Evolutionary conservation across 1,140 invertebrate genomes (phyloP).

Genomic region (Mercenaria mercenaria): DNA sequence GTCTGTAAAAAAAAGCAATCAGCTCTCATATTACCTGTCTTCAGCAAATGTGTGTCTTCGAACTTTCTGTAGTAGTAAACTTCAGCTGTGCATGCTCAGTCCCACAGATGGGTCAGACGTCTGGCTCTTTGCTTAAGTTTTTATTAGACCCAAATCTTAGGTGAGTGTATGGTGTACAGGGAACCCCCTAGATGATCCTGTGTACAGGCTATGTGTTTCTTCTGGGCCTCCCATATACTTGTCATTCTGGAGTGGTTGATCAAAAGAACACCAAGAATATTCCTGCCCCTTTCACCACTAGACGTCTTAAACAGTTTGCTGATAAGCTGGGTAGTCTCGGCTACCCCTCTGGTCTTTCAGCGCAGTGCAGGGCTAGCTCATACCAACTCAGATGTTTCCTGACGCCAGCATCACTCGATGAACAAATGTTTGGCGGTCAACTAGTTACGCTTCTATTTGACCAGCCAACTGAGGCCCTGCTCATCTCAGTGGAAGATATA

Average conservation of each 20-base stretch:
- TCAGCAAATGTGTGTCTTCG: no score
- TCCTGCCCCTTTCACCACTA: not conserved
- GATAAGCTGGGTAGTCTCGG: conserved; percentile 49
- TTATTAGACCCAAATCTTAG: no score
- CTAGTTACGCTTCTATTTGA: not conserved
- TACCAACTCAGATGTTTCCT: conserved; percentile 3
- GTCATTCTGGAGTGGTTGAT: conserved; percentile 53
- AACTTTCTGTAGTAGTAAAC: no score
- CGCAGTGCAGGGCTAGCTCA: conserved; percentile 72
- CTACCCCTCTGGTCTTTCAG: conserved; percentile 66
- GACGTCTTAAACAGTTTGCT: conserved; percentile 32
- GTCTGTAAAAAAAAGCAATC: not conserved
- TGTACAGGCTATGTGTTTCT: conserved; percentile 51
- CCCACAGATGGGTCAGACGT: no score
- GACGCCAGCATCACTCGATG: conserved; percentile 40
- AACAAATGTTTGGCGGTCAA: not conserved
- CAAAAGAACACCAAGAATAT: conserved; percentile 68
- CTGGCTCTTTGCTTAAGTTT: no score
- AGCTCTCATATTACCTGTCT: no score
- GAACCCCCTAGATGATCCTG: not conserved
- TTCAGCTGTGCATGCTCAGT: no score
- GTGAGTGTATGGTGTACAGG: no score
- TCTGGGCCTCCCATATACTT: conserved; percentile 8
- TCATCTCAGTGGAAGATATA: conserved; percentile 74
- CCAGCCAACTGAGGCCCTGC: not conserved